A percentile compares a stretch with the other conserved stretches of the same genome.
These are phyloP conservation scores for Corapipo altera DNA, from an alignment of 2,113 vertebrate genomes.

Conservation along the genomic window DNA sequence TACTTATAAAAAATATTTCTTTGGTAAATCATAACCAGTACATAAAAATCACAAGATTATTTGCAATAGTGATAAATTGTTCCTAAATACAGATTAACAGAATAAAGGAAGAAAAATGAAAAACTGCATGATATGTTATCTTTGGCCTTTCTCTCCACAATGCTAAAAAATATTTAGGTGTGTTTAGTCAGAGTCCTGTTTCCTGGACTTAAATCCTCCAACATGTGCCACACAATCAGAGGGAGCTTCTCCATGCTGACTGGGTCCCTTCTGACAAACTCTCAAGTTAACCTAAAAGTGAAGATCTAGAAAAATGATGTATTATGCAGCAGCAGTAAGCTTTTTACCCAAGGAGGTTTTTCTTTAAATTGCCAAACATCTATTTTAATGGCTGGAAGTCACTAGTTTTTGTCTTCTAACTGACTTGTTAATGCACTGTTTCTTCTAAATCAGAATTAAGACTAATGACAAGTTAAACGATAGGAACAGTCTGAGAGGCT, in stretches of 20 bases:
- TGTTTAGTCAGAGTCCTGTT: background rate
- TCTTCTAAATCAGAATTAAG: background rate
- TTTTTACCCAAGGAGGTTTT: background rate
- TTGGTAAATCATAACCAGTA: background rate
- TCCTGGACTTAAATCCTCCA: background rate
- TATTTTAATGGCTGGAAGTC: background rate
- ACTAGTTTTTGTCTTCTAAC: background rate
- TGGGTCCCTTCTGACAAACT: background rate
- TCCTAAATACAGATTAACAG: background rate
- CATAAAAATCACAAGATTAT: background rate
- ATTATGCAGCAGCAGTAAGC: background rate
- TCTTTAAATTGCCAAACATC: background rate
- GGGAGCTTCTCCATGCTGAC: background rate
- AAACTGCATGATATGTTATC: background rate
- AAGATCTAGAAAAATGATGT: background rate
- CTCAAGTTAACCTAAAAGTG: background rate
- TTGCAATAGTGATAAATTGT: background rate
- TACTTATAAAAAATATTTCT: background rate
- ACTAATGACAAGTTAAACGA: background rate
- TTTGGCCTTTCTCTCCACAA: background rate
- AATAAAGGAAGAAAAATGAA: background rate
- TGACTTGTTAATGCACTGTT: background rate
- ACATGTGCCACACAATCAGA: background rate
- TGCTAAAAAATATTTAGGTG: background rate
- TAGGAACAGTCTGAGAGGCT: background rate